Evolutionary conservation across 1,140 invertebrate species (phyloP).

Genomic region (Notospermus geniculatus): DNA sequence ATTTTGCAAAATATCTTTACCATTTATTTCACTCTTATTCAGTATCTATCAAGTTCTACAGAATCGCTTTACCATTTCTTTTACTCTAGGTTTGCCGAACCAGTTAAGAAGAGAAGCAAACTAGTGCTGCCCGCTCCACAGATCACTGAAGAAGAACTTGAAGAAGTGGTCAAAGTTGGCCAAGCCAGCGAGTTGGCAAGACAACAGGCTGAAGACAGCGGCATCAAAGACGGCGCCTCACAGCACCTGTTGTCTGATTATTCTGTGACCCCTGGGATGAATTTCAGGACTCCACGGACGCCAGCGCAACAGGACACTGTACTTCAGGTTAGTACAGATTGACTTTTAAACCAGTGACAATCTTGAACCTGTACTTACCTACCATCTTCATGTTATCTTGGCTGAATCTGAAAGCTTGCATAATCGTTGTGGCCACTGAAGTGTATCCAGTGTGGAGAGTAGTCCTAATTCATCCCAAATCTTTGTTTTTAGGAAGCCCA

Average conservation of each 20-base stretch:
- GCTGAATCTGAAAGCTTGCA: too few species aligned
- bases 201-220: constrained; percentile 80
- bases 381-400: not conserved
- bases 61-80: not conserved
- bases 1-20: not conserved
- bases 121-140: constrained; percentile 94
- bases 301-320: constrained; percentile 70
- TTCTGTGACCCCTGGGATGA: constrained; percentile 65
- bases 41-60: constrained; percentile 6
- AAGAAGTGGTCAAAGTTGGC: constrained; percentile 87
- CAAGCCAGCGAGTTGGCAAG: constrained; percentile 90
- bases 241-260: constrained; percentile 90
- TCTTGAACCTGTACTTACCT: not conserved
- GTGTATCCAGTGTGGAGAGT: not conserved
- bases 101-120: constrained; percentile 90
- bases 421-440: too few species aligned
- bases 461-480: constrained; percentile 1
- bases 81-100: constrained; percentile 63
- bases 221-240: constrained; percentile 71
- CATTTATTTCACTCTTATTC: not conserved
- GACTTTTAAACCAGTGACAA: not conserved
- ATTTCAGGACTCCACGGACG: constrained; percentile 78
- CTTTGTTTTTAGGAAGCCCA: constrained; percentile 87
- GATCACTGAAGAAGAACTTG: constrained; percentile 79
- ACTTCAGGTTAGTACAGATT: constrained; percentile 56